Conservation (phyloP, 2,888 invertebrate genomes). For the Tromatobia lineatoria region DNA sequence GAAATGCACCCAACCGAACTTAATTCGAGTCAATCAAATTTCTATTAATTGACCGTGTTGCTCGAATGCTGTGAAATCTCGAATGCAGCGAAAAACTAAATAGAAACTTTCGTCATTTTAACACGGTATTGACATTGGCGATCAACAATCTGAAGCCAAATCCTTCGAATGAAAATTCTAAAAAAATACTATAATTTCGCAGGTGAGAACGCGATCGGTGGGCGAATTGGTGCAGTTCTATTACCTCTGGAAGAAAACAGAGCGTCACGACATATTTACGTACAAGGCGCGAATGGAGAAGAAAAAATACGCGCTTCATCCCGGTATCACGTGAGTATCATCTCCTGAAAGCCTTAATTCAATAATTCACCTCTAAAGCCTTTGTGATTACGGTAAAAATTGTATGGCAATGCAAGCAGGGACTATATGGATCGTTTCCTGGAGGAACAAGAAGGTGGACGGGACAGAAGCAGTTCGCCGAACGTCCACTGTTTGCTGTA, state of each 20-base stretch:
- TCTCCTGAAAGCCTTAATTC: constrained; percentile 16
- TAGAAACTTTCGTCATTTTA: too few species aligned
- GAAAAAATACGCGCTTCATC: constrained; percentile 96
- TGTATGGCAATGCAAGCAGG: constrained; percentile 83
- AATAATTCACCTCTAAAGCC: constrained; percentile 17
- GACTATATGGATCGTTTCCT: constrained; percentile 97
- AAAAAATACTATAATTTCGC: constrained; percentile 68
- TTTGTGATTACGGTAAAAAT: constrained; percentile 66
- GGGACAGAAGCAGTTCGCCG: constrained; percentile 91
- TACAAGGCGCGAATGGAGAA: constrained; percentile 96
- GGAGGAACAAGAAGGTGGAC: constrained; percentile 92
- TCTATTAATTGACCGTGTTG: too few species aligned
- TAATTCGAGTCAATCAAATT: too few species aligned
- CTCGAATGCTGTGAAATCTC: too few species aligned
- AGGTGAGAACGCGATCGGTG: constrained; percentile 96
- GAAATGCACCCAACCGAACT: too few species aligned
- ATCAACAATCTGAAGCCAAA: too few species aligned
- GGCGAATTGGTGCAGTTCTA: constrained; percentile 99
- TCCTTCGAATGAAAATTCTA: too few species aligned
- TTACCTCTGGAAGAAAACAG: constrained; percentile 99
- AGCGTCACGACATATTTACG: constrained; percentile 96
- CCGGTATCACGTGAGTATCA: constrained; percentile 92
- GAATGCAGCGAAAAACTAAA: too few species aligned
- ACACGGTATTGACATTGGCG: too few species aligned
- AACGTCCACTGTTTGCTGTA: constrained; percentile 87